Percentiles rank a stretch among this genome's conserved stretches.
phyloP scores from a whole-genome alignment of 2,113 vertebrate genomes.

The Paracanthobrama guichenoti region DNA sequence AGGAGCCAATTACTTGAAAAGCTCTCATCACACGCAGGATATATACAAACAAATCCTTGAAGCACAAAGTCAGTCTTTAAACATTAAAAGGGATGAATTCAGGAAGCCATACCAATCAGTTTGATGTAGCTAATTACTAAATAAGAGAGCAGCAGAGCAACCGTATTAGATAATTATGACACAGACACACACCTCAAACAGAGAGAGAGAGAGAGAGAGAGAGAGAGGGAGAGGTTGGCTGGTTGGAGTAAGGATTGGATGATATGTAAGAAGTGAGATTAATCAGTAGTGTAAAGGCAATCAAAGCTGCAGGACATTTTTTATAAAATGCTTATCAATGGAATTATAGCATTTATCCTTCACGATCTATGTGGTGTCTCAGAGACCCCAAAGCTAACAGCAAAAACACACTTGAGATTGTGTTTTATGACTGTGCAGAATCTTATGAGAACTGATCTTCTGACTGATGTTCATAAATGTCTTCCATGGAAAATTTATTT shows the following conservation, averaged over 20 bases:
- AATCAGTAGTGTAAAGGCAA: slow-evolving; percentile 63
- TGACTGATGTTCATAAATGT: too few relatives aligned
- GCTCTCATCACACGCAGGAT: slow-evolving; percentile 93
- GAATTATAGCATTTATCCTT: slow-evolving; percentile 5
- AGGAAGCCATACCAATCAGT: slow-evolving; percentile 93
- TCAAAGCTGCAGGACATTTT: slow-evolving; percentile 30
- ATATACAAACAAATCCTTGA: slow-evolving; percentile 99
- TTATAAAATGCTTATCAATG: slow-evolving; percentile 57
- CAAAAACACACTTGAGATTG: not conserved
- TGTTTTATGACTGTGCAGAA: not conserved
- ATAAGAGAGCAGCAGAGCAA: slow-evolving; percentile 88
- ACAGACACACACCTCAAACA: slow-evolving; percentile 82
- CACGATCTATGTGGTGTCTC: not conserved
- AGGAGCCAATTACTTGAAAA: slow-evolving; percentile 99
- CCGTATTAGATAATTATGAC: slow-evolving; percentile 91
- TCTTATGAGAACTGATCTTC: not conserved
- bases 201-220: slow-evolving; percentile 10
- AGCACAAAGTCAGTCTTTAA: slow-evolving; percentile 98
- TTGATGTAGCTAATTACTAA: slow-evolving; percentile 92
- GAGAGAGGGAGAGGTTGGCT: not conserved
- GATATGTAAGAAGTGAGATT: slow-evolving; percentile 60
- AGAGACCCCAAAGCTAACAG: not conserved
- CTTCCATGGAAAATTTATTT: not conserved
- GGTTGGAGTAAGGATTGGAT: not conserved
- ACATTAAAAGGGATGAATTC: slow-evolving; percentile 91